phyloP scores from a whole-genome alignment of 2,797 vertebrate species.

The Lepilemur ruficaudatus region DNA sequence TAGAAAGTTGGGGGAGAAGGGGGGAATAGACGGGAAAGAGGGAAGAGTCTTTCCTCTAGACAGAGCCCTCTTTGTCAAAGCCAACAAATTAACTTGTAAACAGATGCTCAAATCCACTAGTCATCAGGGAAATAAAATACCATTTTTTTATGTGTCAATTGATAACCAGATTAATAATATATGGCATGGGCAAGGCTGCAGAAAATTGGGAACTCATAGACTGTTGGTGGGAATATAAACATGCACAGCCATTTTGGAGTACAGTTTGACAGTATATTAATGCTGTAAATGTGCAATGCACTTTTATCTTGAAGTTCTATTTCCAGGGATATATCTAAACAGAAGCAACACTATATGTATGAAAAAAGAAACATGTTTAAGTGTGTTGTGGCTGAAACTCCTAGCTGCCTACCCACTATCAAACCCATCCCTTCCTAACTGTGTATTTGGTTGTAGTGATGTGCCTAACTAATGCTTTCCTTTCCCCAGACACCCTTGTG shows the following conservation, averaged over 20 bases:
- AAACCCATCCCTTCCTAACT: background rate
- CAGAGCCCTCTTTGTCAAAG: background rate
- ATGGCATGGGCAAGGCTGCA: background rate
- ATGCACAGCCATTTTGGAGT: background rate
- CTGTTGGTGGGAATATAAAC: background rate
- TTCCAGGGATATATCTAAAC: background rate
- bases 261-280: background rate
- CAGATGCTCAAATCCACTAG: background rate
- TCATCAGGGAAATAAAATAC: background rate
- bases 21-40: background rate
- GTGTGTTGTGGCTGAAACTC: background rate
- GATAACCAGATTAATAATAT: background rate
- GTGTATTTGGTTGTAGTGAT: background rate
- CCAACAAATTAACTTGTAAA: background rate
- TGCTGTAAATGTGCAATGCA: no score
- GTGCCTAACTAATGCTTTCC: background rate
- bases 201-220: background rate
- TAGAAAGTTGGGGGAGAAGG: background rate
- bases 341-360: background rate
- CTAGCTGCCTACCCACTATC: background rate
- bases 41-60: background rate
- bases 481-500: background rate
- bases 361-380: background rate
- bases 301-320: background rate
- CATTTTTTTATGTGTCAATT: background rate